Percentiles rank a stretch among this genome's conserved stretches.
These are phyloP conservation scores for Bilobella aurantiaca DNA, from an alignment of 1,140 invertebrate species.

Conservation along the genomic window DNA sequence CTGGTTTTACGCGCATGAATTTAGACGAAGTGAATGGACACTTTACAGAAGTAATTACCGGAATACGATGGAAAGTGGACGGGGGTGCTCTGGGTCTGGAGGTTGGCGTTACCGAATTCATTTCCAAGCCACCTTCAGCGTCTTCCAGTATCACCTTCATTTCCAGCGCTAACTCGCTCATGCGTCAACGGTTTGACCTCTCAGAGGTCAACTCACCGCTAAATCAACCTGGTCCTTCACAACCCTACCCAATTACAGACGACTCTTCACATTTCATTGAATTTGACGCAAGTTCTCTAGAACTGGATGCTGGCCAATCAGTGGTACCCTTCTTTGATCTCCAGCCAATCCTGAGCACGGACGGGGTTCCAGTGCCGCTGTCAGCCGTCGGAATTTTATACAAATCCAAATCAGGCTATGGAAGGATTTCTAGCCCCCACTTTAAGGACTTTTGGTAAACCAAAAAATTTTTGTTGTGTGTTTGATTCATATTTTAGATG, in stretches of 20 bases:
- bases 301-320: slow-evolving; percentile 12
- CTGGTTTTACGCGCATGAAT: slow-evolving; percentile 10
- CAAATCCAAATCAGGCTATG: slow-evolving; percentile 17
- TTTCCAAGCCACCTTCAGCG: neutral
- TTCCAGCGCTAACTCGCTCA: neutral
- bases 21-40: slow-evolving; percentile 11
- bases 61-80: slow-evolving; percentile 7
- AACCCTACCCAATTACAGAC: slow-evolving; percentile 12
- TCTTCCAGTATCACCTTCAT: neutral
- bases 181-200: neutral
- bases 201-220: neutral
- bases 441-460: slow-evolving; percentile 1
- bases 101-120: neutral
- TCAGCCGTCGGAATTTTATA: slow-evolving; percentile 11
- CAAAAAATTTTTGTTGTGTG: neutral
- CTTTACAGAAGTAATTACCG: slow-evolving; percentile 11
- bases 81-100: slow-evolving; percentile 1
- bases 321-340: slow-evolving; percentile 24
- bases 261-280: neutral
- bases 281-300: slow-evolving; percentile 22
- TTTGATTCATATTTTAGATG: neutral
- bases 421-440: slow-evolving; percentile 17
- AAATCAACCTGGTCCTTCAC: slow-evolving; percentile 14
- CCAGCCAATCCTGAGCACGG: neutral
- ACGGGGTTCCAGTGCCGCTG: slow-evolving; percentile 3